Conservation (phyloP, 2,888 invertebrate genomes). For the Drosophila heteroneura region DNA sequence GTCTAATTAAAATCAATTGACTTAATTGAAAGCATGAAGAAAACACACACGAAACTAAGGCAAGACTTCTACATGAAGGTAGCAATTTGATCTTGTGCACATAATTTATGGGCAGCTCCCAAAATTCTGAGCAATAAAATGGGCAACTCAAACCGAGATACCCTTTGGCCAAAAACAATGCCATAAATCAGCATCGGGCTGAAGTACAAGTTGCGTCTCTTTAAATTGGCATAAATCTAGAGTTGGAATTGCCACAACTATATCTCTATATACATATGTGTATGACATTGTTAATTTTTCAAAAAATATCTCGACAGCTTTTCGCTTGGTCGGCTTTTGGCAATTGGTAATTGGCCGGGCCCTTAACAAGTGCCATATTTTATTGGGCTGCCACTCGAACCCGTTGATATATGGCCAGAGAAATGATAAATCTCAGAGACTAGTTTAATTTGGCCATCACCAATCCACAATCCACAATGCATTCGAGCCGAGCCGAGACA, state of each 20-base stretch:
- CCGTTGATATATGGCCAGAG: conserved; percentile 63
- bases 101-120: conserved; percentile 63
- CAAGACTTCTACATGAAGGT: conserved; percentile 68
- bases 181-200: conserved; percentile 72
- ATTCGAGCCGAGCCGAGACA: conserved; percentile 11
- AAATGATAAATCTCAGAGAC: conserved; percentile 75
- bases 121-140: not conserved
- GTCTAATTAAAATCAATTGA: conserved; percentile 82
- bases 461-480: conserved; percentile 24
- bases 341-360: conserved; percentile 66
- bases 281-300: conserved; percentile 73
- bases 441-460: conserved; percentile 65
- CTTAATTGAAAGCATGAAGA: conserved; percentile 73
- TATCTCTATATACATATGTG: conserved; percentile 13
- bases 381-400: conserved; percentile 75
- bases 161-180: conserved; percentile 35
- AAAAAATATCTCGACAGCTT: conserved; percentile 77
- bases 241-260: conserved; percentile 37
- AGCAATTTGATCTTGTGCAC: conserved; percentile 77
- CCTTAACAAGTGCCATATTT: conserved; percentile 78
- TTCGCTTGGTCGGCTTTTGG: conserved; percentile 50
- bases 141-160: not conserved
- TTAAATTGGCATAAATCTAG: conserved; percentile 78
- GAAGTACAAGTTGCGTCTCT: conserved; percentile 53
- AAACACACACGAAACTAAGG: conserved; percentile 47